phyloP scores from a whole-genome alignment of 2,888 invertebrate genomes.

The Teleiodes luculella region DNA sequence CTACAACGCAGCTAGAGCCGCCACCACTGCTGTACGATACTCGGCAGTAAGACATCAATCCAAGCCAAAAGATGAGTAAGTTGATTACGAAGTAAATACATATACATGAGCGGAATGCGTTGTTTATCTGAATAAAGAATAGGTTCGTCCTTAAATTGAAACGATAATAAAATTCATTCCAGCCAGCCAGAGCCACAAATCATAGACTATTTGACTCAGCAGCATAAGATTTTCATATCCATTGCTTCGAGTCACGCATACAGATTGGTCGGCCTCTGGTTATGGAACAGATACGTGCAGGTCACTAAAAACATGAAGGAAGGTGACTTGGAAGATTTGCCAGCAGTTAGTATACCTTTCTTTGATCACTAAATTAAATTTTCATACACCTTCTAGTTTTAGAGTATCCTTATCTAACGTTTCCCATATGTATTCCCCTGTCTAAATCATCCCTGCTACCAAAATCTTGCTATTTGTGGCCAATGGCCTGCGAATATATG shows the following conservation, averaged over 20 bases:
- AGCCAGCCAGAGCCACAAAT: conserved; percentile 92
- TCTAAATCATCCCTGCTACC: no score
- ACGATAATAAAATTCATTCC: conserved; percentile 11
- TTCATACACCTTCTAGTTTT: no score
- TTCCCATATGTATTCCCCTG: no score
- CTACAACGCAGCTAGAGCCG: conserved; percentile 85
- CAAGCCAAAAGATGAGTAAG: conserved; percentile 86
- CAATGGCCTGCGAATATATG: no score
- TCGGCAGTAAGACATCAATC: conserved; percentile 93
- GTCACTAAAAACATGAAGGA: conserved; percentile 86
- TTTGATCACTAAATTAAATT: no score
- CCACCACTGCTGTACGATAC: conserved; percentile 93
- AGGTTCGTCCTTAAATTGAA: no score
- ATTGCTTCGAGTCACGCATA: conserved; percentile 90
- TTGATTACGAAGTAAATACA: no score
- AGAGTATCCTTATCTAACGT: no score
- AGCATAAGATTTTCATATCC: conserved; percentile 92
- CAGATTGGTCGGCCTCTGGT: conserved; percentile 83
- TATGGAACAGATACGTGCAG: conserved; percentile 89
- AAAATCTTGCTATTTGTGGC: no score
- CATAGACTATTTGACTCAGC: conserved; percentile 94
- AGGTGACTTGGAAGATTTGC: conserved; percentile 88
- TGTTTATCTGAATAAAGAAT: no score
- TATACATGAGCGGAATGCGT: no score
- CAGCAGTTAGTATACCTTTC: conserved; percentile 82